Evolutionary conservation across 2,888 invertebrate species (phyloP), one percentile per base, ranked within the genome.

Genomic region (Amblyjoppa fuscipennis): DNA sequence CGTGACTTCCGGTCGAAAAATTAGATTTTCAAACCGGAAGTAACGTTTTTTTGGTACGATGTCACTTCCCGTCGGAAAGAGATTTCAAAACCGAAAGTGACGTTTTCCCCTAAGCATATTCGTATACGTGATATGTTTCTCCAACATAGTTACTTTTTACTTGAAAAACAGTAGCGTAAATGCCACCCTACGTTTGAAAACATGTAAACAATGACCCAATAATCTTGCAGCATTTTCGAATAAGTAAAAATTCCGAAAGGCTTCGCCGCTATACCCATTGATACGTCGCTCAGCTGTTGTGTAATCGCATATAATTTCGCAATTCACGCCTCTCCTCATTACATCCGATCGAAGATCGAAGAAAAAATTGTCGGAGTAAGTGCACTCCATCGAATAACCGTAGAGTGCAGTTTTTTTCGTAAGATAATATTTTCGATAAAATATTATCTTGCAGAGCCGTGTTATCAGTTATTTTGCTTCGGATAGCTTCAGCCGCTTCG

Each of bases 381-480:
- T 2, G 28, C 13, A 31, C 28, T 45, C 45, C 45, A 20, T 28
- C 28, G 6, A 25, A 45, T 45, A 45, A 25, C 41, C 53, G 41
- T 64, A 38, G 13, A 3, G 75, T 20, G 49, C 11, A 49, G 25
- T 20, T 49, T 74, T 75, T 51, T 75, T 51, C 64, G 20, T 64
- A 34, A 49, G 59, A 38, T 41, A 9, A 31, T 38, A 28, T 68
- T 53, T 38, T 16, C 38, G 69, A 78, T 78, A 78, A 69, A 78
- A 20, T 69, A 78, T 78, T 77, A 69, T 77, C 69, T 78, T 45
- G 68, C 38, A 41, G 20, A 53, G 53, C 53, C 13, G 68, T 69
- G 38, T 25, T 56, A n/a, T 28, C 53, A 49, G 20, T 77, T 13
- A 31, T 28, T 69, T 28, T 45, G 49, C 70, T 45, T 68, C 45